Percentiles rank a stretch among this genome's conserved stretches.
Conservation (phyloP, 2,113 vertebrate genomes). For the Epinephelus fuscoguttatus region DNA sequence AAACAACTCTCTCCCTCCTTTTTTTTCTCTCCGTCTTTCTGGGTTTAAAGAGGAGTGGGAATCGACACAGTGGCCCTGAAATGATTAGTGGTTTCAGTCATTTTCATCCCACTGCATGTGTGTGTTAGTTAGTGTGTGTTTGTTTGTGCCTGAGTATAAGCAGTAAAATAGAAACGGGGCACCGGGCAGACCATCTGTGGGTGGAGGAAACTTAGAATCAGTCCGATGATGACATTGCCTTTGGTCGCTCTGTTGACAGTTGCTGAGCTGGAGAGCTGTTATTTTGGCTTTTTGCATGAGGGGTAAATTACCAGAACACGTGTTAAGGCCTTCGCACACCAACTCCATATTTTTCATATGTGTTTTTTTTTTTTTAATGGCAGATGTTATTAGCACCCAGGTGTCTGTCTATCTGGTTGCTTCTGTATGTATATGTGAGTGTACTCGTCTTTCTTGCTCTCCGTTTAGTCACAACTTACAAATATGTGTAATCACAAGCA, state of each 20-base stretch:
- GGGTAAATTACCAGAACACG: conserved; percentile 47
- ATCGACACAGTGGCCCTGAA: conserved; percentile 68
- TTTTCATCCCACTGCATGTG: conserved; percentile 64
- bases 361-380: too few species aligned
- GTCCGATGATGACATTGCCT: conserved; percentile 68
- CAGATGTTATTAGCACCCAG: too few species aligned
- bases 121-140: conserved; percentile 62
- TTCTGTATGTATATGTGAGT: too few species aligned
- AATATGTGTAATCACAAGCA: too few species aligned
- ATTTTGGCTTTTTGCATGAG: conserved; percentile 64
- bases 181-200: conserved; percentile 62
- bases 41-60: conserved; percentile 39
- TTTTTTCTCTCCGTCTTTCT: neutral
- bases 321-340: conserved; percentile 16
- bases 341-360: too few species aligned
- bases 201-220: conserved; percentile 68
- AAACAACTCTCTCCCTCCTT: neutral
- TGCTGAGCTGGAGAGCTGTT: conserved; percentile 60
- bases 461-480: too few species aligned
- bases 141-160: conserved; percentile 66
- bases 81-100: conserved; percentile 71
- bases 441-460: too few species aligned
- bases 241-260: conserved; percentile 72
- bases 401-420: too few species aligned
- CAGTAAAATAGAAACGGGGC: conserved; percentile 63